Conservation (phyloP, 2,113 vertebrate species). For the Oxyura jamaicensis region DNA sequence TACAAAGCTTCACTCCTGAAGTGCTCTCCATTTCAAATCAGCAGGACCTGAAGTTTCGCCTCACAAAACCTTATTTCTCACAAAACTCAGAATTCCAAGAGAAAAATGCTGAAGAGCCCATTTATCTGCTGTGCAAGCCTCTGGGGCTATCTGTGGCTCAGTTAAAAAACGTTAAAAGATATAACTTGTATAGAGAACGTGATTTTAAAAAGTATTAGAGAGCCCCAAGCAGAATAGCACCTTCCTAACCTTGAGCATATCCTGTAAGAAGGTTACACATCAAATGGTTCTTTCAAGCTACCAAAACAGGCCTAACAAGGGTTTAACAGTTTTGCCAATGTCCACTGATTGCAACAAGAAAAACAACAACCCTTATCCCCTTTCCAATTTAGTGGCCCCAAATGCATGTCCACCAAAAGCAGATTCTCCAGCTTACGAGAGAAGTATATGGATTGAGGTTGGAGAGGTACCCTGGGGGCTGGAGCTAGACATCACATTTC, state of each 20-base stretch:
- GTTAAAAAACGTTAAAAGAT: neutral
- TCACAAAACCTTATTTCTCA: neutral
- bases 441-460: neutral
- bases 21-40: neutral
- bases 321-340: neutral
- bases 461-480: neutral
- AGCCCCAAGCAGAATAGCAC: neutral
- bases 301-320: neutral
- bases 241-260: neutral
- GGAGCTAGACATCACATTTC: neutral
- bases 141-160: neutral
- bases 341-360: neutral
- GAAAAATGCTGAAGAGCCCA: rapidly evolving
- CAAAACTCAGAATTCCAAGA: neutral
- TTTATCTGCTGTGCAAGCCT: neutral
- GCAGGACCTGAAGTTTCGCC: neutral
- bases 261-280: neutral
- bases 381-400: neutral
- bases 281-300: neutral
- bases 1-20: neutral
- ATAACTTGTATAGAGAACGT: neutral
- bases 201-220: neutral
- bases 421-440: neutral
- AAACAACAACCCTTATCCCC: neutral
- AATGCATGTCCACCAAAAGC: neutral